phyloP scores from a whole-genome alignment of 2,888 invertebrate genomes.

The Suillia variegata region DNA sequence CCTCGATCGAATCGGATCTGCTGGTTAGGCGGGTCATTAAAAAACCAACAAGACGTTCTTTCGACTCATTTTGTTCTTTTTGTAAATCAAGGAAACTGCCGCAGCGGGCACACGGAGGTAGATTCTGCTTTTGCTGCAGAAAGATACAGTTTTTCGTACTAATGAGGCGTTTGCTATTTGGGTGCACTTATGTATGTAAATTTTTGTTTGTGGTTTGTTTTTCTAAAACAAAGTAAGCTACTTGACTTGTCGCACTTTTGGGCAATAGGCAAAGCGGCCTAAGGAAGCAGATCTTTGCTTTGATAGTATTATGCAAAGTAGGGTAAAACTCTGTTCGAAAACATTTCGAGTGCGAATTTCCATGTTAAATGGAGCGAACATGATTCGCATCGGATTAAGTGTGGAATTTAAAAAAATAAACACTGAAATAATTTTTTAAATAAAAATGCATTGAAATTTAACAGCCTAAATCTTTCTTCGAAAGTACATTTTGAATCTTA shows the following conservation, averaged over 20 bases:
- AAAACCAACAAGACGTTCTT: background rate
- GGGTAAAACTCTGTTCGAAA: background rate
- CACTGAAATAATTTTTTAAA: background rate
- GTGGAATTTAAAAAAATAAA: background rate
- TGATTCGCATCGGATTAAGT: background rate
- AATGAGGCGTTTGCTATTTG: background rate
- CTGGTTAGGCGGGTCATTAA: background rate
- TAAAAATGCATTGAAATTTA: too few species aligned
- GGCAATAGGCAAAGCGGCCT: background rate
- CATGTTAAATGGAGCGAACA: slow-evolving; percentile 14
- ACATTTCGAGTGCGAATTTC: slow-evolving; percentile 12
- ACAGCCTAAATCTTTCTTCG: too few species aligned
- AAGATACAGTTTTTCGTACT: slow-evolving; percentile 2
- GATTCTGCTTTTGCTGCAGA: too few species aligned
- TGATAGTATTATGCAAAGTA: background rate
- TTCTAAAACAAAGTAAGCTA: background rate
- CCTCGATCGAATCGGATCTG: too few species aligned
- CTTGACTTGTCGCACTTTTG: slow-evolving; percentile 20
- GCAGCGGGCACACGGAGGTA: too few species aligned
- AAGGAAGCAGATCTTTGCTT: background rate
- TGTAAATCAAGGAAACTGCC: too few species aligned
- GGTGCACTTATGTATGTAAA: background rate
- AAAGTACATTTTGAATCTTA: too few species aligned
- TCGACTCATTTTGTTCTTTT: too few species aligned
- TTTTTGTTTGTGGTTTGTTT: too few species aligned